phyloP scores from a whole-genome alignment of 2,797 vertebrate genomes.

The Alcedo quadribrachys region DNA sequence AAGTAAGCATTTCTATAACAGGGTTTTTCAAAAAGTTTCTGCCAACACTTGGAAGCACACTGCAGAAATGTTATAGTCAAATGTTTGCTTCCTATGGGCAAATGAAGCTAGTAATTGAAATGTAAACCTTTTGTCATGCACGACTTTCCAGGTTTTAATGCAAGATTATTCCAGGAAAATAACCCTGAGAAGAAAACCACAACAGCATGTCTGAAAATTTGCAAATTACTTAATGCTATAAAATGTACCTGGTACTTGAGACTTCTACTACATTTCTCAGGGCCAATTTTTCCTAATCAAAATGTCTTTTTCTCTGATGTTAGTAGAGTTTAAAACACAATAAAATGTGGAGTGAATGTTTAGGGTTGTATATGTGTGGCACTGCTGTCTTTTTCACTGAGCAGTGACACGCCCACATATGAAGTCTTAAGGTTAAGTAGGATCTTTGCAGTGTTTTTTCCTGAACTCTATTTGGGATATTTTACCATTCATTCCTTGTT shows the following conservation, averaged over 20 bases:
- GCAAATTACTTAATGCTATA: neutral
- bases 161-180: conserved; percentile 36
- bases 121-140: conserved; percentile 35
- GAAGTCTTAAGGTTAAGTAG: neutral
- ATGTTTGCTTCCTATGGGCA: conserved; percentile 16
- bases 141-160: conserved; percentile 19
- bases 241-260: neutral
- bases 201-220: conserved; percentile 13
- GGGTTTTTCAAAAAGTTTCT: neutral
- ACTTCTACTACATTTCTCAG: neutral
- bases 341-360: neutral
- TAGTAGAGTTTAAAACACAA: neutral
- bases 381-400: neutral
- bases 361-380: neutral
- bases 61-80: conserved; percentile 1
- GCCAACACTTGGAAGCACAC: neutral
- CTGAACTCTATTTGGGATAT: neutral
- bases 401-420: neutral
- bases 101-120: conserved; percentile 38
- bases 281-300: neutral
- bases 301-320: neutral
- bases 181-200: conserved; percentile 13
- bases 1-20: neutral
- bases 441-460: neutral
- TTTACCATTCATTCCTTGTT: neutral